Conservation (phyloP, 2,888 invertebrate genomes). For the Himalopsyche japonica region DNA sequence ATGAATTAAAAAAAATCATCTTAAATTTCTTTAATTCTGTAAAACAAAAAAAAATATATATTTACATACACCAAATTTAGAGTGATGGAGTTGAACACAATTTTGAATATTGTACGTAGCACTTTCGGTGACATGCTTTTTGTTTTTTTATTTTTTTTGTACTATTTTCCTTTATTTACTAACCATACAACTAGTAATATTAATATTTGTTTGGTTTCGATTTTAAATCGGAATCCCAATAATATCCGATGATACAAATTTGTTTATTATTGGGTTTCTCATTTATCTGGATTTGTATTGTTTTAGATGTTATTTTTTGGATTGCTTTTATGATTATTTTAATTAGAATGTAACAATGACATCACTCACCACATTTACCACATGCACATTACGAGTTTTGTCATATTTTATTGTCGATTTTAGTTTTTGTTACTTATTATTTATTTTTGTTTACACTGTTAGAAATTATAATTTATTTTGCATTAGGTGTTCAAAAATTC, state of each 20-base stretch:
- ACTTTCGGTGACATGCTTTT: not conserved
- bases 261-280: not conserved
- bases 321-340: conserved; percentile 42
- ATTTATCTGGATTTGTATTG: conserved; percentile 43
- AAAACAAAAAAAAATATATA: too few relatives aligned
- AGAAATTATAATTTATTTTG: not conserved
- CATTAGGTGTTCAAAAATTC: not conserved
- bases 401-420: not conserved
- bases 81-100: not conserved
- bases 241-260: not conserved
- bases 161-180: not conserved
- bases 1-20: too few relatives aligned
- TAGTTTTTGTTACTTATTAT: not conserved
- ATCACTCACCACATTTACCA: conserved; percentile 1
- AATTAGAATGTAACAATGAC: not conserved
- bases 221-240: not conserved
- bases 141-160: not conserved
- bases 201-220: not conserved
- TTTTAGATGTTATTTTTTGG: conserved; percentile 42
- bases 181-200: not conserved
- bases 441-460: not conserved
- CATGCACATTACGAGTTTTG: not conserved
- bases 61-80: not conserved
- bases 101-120: not conserved
- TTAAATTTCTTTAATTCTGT: too few relatives aligned